Base-by-base conservation (phyloP, 2,797 vertebrate genomes). In the Notoglanidium macrostoma region DNA sequence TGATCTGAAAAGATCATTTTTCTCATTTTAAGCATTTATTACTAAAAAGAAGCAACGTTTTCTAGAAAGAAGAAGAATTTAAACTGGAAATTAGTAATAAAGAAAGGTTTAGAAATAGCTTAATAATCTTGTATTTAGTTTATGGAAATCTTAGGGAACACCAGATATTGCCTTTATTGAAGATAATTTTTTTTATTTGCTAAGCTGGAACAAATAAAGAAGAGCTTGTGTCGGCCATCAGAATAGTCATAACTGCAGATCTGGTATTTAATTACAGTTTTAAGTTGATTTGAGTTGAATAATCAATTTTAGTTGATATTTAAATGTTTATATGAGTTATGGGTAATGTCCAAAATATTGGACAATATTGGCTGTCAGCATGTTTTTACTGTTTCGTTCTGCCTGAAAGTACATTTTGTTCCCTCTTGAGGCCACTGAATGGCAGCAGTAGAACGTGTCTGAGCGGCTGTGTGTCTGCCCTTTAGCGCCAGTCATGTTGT, bases 401-500 rank as follows among this genome's bases (percentile, higher is more conserved):
- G 40, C 23, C 83, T 68, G 61, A 88, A 84, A 88, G 55, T 40
- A 61, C 83, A 73, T 14, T 9, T 29, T 85, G 87, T 88, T 85
- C 82, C 63, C n/a, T 46, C 74, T 72, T 80, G 83, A 85, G 74
- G 83, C 44, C 76, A 63, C 29, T 72, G 67, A 85, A 61, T 72
- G 65, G 51, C 73, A 84, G 32, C 49, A 77, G 55, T 26, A 19
- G 73, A 57, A 19, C 5, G 15, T 57, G 51, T 70, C 35, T 5
- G 57, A 12, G 32, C 15, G 32, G n/a, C 32, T 17, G 61, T 68
- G 32, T 23, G 29, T 82, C 19, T 51, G 54, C 29, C 19, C 23
- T 54, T 76, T 40, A 21, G 10, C 72, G 32, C 5, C 17, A 59
- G 44, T 32, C 59, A 0, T 61, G 78, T 61, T 2, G 21, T 32